These are phyloP conservation scores for Picathartes gymnocephalus DNA, from an alignment of 2,113 vertebrate species.

Conservation along the genomic window DNA sequence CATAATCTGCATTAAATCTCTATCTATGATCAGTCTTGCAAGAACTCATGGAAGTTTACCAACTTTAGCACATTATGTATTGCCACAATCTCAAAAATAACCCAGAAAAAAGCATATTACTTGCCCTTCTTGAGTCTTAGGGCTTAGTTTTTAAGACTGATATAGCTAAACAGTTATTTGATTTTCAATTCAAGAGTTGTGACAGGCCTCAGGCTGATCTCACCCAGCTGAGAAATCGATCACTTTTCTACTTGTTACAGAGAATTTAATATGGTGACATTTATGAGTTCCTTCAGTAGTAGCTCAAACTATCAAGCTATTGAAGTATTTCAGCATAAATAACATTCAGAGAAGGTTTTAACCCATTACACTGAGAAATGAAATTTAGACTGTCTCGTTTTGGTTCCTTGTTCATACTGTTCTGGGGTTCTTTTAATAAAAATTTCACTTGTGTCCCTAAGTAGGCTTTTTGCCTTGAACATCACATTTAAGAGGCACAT, in stretches of 20 bases:
- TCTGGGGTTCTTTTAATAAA: background rate
- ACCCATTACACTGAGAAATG: background rate
- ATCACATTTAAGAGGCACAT: background rate
- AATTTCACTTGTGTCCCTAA: background rate
- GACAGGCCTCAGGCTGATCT: background rate
- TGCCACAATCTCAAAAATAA: background rate
- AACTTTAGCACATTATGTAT: background rate
- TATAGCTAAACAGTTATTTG: background rate
- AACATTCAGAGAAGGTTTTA: background rate
- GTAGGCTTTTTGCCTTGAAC: background rate
- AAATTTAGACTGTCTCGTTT: background rate
- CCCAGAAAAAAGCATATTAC: background rate
- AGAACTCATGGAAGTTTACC: background rate
- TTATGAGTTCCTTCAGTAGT: background rate
- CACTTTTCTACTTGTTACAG: background rate
- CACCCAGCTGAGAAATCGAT: background rate
- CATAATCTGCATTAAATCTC: background rate
- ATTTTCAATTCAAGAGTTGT: background rate
- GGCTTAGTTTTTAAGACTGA: background rate
- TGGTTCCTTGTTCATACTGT: background rate
- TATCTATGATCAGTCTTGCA: background rate
- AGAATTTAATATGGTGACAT: background rate
- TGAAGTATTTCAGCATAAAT: background rate
- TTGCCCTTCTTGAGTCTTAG: background rate
- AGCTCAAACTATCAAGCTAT: background rate